phyloP scores from a whole-genome alignment of 2,797 vertebrate species.

The Pantherophis vulpinus region DNA sequence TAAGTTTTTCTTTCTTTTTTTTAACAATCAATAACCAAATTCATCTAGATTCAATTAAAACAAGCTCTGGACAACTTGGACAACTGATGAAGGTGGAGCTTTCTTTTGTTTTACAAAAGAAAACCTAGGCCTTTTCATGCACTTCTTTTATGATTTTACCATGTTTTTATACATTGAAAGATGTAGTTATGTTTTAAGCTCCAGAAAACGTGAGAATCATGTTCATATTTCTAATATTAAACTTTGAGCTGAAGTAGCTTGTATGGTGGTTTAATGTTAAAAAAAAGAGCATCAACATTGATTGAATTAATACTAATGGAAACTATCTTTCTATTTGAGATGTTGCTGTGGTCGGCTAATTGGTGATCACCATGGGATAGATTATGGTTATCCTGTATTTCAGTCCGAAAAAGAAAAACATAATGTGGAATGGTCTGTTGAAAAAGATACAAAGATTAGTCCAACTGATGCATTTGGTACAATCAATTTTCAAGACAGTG shows the following conservation, averaged over 20 bases:
- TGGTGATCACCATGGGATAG: slow-evolving; percentile 80
- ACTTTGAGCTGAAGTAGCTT: neutral
- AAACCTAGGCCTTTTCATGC: neutral
- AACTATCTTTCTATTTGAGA: slow-evolving; percentile 67
- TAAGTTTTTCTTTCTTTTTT: neutral
- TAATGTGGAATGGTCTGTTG: slow-evolving; percentile 83
- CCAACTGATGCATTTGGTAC: slow-evolving; percentile 91
- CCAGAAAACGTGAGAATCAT: neutral
- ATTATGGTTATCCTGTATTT: slow-evolving; percentile 66
- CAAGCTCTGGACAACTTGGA: neutral
- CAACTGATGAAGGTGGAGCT: neutral
- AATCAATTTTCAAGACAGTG: slow-evolving; percentile 90
- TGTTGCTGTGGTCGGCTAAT: slow-evolving; percentile 91
- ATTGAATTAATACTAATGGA: neutral
- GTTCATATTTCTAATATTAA: neutral
- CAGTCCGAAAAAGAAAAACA: slow-evolving; percentile 47
- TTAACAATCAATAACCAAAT: neutral
- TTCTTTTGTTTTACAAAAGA: neutral
- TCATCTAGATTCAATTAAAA: neutral
- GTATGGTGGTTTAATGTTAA: neutral
- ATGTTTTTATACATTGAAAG: neutral
- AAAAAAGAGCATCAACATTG: neutral
- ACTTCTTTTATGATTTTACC: neutral
- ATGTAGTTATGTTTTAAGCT: neutral
- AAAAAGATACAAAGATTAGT: slow-evolving; percentile 82